These are phyloP conservation scores for Ichneumon xanthorius DNA, from an alignment of 2,888 invertebrate species.

Conservation along the genomic window DNA sequence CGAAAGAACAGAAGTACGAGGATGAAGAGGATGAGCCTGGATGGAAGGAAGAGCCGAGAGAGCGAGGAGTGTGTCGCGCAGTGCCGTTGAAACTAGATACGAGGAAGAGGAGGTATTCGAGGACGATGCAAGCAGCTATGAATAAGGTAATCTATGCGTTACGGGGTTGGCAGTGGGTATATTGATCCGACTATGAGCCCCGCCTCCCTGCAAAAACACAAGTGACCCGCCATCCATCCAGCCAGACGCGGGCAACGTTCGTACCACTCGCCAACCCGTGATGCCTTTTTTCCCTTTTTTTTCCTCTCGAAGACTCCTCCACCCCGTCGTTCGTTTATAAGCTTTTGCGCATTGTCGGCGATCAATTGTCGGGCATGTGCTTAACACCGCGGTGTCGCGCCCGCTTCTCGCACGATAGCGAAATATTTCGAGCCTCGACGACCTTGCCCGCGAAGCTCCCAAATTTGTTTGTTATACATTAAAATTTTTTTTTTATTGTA, in stretches of 20 bases:
- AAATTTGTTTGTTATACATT: too few species aligned
- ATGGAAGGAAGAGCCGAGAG: constrained; percentile 20
- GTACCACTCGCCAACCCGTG: constrained; percentile 22
- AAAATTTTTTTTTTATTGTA: too few species aligned
- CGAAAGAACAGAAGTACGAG: constrained; percentile 21
- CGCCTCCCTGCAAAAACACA: constrained; percentile 74
- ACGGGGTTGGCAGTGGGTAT: constrained; percentile 79
- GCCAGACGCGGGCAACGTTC: constrained; percentile 30
- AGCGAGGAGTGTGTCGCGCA: constrained; percentile 4
- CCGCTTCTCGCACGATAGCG: too few species aligned
- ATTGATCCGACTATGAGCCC: constrained; percentile 80
- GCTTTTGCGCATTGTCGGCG: too few species aligned
- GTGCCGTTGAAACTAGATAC: constrained; percentile 22
- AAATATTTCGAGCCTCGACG: too few species aligned
- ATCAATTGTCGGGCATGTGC: too few species aligned
- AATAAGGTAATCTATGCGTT: constrained; percentile 81
- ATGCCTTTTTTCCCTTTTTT: background rate
- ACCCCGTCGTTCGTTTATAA: background rate
- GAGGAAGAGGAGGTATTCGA: constrained; percentile 58
- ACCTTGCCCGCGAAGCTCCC: too few species aligned
- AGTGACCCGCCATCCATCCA: constrained; percentile 63
- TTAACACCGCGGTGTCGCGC: too few species aligned
- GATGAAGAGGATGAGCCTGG: constrained; percentile 53
- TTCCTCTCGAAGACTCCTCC: constrained; percentile 10
- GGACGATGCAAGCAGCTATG: constrained; percentile 72